phyloP scores from a whole-genome alignment of 2,888 invertebrate genomes.

The Tiliacea aurago region DNA sequence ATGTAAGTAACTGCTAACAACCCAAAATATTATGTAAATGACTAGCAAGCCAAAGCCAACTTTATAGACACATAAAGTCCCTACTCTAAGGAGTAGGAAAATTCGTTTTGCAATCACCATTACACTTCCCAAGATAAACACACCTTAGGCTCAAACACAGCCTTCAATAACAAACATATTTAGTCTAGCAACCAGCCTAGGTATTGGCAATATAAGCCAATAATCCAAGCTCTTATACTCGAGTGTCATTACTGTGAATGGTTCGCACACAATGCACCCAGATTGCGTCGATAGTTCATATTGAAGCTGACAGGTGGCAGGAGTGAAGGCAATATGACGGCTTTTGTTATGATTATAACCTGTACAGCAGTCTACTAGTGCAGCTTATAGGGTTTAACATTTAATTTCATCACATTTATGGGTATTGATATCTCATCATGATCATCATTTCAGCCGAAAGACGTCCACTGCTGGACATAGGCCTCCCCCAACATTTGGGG shows the following conservation, averaged over 20 bases:
- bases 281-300: conserved; percentile 61
- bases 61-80: not conserved
- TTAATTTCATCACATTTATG: too few relatives aligned
- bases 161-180: conserved; percentile 27
- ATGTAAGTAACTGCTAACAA: not conserved
- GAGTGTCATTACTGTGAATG: conserved; percentile 60
- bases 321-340: conserved; percentile 49
- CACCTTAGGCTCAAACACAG: not conserved
- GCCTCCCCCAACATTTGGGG: too few relatives aligned
- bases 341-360: conserved; percentile 37
- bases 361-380: not conserved
- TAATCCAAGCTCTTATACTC: conserved; percentile 48
- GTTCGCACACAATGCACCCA: conserved; percentile 58
- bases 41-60: not conserved
- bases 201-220: conserved; percentile 51
- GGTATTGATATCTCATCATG: too few relatives aligned
- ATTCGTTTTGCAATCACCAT: not conserved
- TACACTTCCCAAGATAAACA: not conserved
- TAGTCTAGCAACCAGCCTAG: conserved; percentile 17
- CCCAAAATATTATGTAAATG: not conserved
- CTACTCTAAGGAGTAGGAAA: not conserved
- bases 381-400: not conserved
- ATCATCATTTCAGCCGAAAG: too few relatives aligned
- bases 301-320: conserved; percentile 47
- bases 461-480: too few relatives aligned